Evolutionary conservation across 2,888 invertebrate genomes (phyloP), one percentile per base, ranked within the genome.

Genomic region (Polyommatus iphigenia): DNA sequence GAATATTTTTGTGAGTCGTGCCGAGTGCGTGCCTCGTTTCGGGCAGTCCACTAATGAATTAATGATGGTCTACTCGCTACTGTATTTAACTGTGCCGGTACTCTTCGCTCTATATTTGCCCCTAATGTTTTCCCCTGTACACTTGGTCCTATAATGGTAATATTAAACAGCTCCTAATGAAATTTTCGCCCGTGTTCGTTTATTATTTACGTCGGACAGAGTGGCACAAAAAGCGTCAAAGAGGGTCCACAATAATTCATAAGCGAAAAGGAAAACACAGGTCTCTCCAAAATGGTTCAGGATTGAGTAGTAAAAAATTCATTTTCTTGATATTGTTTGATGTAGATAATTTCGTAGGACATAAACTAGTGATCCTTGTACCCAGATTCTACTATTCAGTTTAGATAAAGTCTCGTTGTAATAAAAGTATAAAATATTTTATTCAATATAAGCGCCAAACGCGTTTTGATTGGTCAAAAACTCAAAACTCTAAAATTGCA

Each of bases 151-250:
- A 2, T 24, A 67, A 67, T 67, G 67, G 15, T 29, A 15, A 29
- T 67, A 67, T 67, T 67, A 67, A 67, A 67, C 13, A n/a, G n/a
- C 29, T 13, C 29, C 67, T 29, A 29, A 29, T 67, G 29, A 67
- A 67, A 67, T 29, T 67, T 67, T 67, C 67, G 29, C 6, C 67
- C 67, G 15, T 15, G 67, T 20, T 59, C n/a, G n/a, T 67, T 67
- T 67, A 67, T 67, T 67, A 67, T 67, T 67, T 13, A 67, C 67
- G 15, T 29, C 67, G 29, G 15, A 67, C 29, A 5, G 67, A 67
- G 67, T 29, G 67, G 67, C 29, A 5, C 29, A 29, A 67, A 15
- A 62, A 62, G 24, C 62, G 13, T 67, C 67, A 67, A 13, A 67
- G 13, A 67, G 67, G 67, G 15, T 67, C 29, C 18, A 15, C 62